phyloP scores from a whole-genome alignment of 2,888 invertebrate genomes.

The Drosophila stalkeri region DNA sequence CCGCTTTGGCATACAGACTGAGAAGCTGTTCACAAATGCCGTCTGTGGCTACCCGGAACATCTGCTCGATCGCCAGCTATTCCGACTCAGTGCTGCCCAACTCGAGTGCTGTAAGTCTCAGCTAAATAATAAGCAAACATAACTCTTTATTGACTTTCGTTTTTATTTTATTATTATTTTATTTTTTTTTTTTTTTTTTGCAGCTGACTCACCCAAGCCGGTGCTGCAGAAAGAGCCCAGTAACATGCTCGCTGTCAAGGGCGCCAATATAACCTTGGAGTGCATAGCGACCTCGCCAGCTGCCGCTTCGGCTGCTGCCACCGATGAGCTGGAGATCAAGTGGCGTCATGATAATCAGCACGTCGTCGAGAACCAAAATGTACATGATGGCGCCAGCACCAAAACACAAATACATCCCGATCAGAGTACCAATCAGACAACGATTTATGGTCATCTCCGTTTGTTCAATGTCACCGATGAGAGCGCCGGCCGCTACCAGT shows the following conservation, averaged over 20 bases:
- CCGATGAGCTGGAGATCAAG: slow-evolving; percentile 89
- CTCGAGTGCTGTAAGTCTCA: slow-evolving; percentile 87
- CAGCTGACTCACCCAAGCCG: slow-evolving; percentile 92
- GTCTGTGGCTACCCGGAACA: slow-evolving; percentile 93
- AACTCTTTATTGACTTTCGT: background rate
- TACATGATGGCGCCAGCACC: slow-evolving; percentile 74
- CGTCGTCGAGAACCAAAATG: slow-evolving; percentile 79
- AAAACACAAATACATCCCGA: slow-evolving; percentile 85
- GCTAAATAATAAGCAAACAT: too few species aligned
- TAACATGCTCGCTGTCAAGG: slow-evolving; percentile 93
- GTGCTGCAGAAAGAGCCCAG: slow-evolving; percentile 92
- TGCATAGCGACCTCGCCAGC: slow-evolving; percentile 94
- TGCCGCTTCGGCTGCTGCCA: slow-evolving; percentile 87
- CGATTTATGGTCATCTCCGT: slow-evolving; percentile 90
- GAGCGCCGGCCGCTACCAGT: slow-evolving; percentile 96
- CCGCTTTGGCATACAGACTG: slow-evolving; percentile 74
- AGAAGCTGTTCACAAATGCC: slow-evolving; percentile 87
- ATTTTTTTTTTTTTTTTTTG: background rate
- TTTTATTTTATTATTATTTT: background rate
- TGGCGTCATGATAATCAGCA: slow-evolving; percentile 95
- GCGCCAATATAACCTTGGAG: slow-evolving; percentile 92
- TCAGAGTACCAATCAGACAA: slow-evolving; percentile 86
- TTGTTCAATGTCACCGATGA: slow-evolving; percentile 91
- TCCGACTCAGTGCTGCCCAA: slow-evolving; percentile 87
- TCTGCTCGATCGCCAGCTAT: slow-evolving; percentile 89